These are phyloP conservation scores for Drosophila obscura DNA, from an alignment of 1,140 invertebrate genomes.

Conservation along the genomic window DNA sequence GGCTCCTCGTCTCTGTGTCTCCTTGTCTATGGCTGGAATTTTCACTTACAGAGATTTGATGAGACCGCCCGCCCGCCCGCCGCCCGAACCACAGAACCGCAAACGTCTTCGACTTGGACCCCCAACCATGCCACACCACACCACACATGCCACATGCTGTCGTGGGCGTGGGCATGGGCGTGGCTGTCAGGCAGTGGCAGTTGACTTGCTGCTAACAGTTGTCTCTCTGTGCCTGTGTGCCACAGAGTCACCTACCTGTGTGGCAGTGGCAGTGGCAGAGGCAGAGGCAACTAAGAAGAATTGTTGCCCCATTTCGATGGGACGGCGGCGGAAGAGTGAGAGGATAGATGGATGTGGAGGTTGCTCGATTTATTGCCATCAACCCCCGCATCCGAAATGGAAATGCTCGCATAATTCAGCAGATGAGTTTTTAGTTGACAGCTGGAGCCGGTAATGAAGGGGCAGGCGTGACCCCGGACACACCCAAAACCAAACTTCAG, in stretches of 20 bases:
- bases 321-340: neutral
- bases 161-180: conserved; percentile 30
- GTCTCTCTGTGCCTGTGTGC: conserved; percentile 25
- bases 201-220: conserved; percentile 70
- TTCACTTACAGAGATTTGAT: conserved; percentile 76
- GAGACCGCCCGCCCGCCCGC: conserved; percentile 46
- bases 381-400: conserved; percentile 2
- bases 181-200: conserved; percentile 44
- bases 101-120: conserved; percentile 13
- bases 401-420: conserved; percentile 59
- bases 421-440: conserved; percentile 64
- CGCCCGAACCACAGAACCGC: conserved; percentile 38
- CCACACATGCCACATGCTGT: conserved; percentile 1
- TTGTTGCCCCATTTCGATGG: conserved; percentile 7
- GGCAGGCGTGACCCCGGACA: neutral
- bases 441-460: conserved; percentile 8
- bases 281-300: conserved; percentile 8
- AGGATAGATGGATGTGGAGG: neutral
- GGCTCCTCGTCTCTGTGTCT: neutral
- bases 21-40: conserved; percentile 28
- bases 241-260: conserved; percentile 48
- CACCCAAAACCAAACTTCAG: conserved; percentile 7
- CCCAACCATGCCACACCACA: neutral
- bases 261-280: conserved; percentile 12
- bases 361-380: conserved; percentile 59